phyloP scores from a whole-genome alignment of 1,140 invertebrate species.

The Chrysoperla carnea region DNA sequence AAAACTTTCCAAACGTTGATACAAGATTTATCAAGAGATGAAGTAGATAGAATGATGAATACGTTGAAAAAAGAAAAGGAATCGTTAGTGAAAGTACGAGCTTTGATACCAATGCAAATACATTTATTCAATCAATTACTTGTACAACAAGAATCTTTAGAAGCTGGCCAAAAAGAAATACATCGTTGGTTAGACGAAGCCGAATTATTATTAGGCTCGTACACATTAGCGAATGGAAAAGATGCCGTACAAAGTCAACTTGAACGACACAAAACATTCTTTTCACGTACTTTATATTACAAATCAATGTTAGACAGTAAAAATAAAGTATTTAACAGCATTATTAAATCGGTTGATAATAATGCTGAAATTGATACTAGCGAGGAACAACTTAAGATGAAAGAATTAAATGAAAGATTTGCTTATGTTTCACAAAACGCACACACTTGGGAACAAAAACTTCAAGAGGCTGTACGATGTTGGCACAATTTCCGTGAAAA shows the following conservation, averaged over 20 bases:
- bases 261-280: slow-evolving; percentile 73
- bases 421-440: slow-evolving; percentile 49
- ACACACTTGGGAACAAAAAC: slow-evolving; percentile 57
- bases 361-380: slow-evolving; percentile 53
- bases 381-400: slow-evolving; percentile 50
- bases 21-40: slow-evolving; percentile 73
- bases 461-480: slow-evolving; percentile 59
- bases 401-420: slow-evolving; percentile 69
- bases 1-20: slow-evolving; percentile 82
- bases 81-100: slow-evolving; percentile 60
- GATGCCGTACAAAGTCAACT: slow-evolving; percentile 55
- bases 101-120: slow-evolving; percentile 59
- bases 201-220: slow-evolving; percentile 45
- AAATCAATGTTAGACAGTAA: slow-evolving; percentile 87
- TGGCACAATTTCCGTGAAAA: slow-evolving; percentile 76
- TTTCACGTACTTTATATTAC: slow-evolving; percentile 75
- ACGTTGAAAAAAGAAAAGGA: slow-evolving; percentile 82
- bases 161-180: slow-evolving; percentile 72
- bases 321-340: slow-evolving; percentile 81
- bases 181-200: slow-evolving; percentile 70
- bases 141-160: slow-evolving; percentile 78
- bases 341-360: slow-evolving; percentile 58
- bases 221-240: slow-evolving; percentile 45
- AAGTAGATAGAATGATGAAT: slow-evolving; percentile 79
- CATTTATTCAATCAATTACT: slow-evolving; percentile 67